Evolutionary conservation across 1,140 invertebrate genomes (phyloP), one percentile per base, ranked within the genome.

Genomic region (Acromyrmex echinatior): DNA sequence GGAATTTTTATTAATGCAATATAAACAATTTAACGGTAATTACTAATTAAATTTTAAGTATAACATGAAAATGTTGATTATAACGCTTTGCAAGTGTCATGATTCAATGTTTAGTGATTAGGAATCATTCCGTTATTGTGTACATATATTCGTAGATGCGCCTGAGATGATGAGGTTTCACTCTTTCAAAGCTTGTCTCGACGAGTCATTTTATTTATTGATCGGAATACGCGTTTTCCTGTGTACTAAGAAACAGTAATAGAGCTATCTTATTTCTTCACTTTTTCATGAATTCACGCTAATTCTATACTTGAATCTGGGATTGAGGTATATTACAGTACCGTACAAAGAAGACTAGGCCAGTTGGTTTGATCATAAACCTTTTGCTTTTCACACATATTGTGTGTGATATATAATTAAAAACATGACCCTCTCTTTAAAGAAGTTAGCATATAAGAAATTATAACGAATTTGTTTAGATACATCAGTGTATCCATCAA

Each of bases 111-210:
- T 80, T 70, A 76, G 65, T 56, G 82, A 66, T 86, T 81, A 81
- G 68, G 70, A 74, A 89, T 63, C 84, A 89, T 90, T 89, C 88
- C 71, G 84, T 90, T 87, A 56, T 62, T 89, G 88, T 90, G 89
- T 12, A 90, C 89, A 45, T 9, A 90, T 66, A 14, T 62, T 89
- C 21, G 53, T 60, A 66, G 18, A 60, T 71, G 35, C 77, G 3
- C 56, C 65, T 81, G 58, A 73, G 28, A 21, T 79, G 51, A 45
- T 86, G 9, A 74, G 51, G 73, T 81, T 76, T 68, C 39, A 18
- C 53, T 79, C 12, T 58, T 35, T 63, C 62, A 73, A 14, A 21
- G 12, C 51, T 65, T 78, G n/a, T 65, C 60, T 70, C 25, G 2
- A 35, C n/a, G 14, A 80, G 31, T 53, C 56, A 10, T 63, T 85